Base-by-base conservation (phyloP, 2,113 vertebrate genomes). In the human (Homo sapiens) region DNA sequence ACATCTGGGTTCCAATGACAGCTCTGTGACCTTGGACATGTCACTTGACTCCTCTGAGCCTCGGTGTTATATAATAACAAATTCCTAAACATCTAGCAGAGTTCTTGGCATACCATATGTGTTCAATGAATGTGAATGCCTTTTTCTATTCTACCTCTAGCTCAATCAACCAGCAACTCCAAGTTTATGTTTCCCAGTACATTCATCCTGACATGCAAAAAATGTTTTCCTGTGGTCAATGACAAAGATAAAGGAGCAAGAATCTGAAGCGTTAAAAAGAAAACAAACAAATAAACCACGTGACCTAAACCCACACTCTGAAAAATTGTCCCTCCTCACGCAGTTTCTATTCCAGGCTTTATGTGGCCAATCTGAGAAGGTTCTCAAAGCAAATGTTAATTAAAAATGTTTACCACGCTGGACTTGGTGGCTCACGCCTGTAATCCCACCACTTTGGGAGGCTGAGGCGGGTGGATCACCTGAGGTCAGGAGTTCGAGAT, bases 301-400 rank as follows among this genome's bases (percentile, higher is more conserved):
- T 11, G 22, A 43, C 82, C 50, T 86, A 89, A 96, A 76, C 48
- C 25, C 18, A 87, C 17, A 80, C 45, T 70, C 90, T 93, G 72
- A 92, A 91, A 96, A 86, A 57, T 93, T 76, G 9, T 97, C 68
- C 90, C 96, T 98, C 94, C 90, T 96, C 92, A 95, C 0, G 64
- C 38, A 93, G 18, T 84, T 94, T 98, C 97, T 97, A 85, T 97
- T 96, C 94, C 32, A 92, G 96, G 93, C 93, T 98, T 98, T 96
- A 96, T 73, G 76, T 95, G 97, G 96, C 93, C 92, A 96, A 88
- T 93, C 96, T 85, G 95, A 98, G 98, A 98, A 98, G 84, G 52
- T 52, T 84, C 97, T 98, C 98, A 98, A 98, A 98, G 96, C 93
- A 98, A 99, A 98, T 97, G 97, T 98, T 98, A 97, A 94, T 98